These are phyloP conservation scores for Pipistrellus nathusii DNA, from an alignment of 2,797 vertebrate species.

Conservation along the genomic window DNA sequence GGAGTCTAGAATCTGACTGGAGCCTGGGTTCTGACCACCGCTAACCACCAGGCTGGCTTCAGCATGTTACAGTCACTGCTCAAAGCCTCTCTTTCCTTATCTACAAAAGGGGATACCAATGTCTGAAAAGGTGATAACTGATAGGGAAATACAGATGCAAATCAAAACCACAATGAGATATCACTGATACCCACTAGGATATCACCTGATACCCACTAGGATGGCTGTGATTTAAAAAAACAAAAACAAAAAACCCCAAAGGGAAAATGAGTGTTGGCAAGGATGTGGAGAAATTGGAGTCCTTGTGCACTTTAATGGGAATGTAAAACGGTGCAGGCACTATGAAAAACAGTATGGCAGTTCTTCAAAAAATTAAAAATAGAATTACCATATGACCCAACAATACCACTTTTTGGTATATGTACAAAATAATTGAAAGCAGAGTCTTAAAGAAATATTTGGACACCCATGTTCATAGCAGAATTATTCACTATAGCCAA, in stretches of 20 bases:
- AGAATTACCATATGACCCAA: not conserved
- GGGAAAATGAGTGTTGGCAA: not conserved
- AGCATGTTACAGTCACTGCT: not conserved
- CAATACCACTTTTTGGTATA: not conserved
- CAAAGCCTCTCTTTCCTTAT: not conserved
- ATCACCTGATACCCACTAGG: not conserved
- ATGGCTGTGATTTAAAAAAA: not conserved
- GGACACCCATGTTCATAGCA: not conserved
- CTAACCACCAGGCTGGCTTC: not conserved
- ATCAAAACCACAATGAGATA: not conserved
- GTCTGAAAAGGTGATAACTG: not conserved
- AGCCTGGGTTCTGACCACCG: not conserved
- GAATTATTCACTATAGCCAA: not conserved
- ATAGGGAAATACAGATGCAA: not conserved
- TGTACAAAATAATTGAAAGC: not conserved
- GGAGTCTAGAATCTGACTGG: not conserved
- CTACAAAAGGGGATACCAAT: not conserved
- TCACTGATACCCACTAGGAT: not conserved
- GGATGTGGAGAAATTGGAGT: not conserved
- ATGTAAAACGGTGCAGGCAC: not conserved
- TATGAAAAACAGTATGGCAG: not conserved
- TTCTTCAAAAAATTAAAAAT: slow-evolving; percentile 40
- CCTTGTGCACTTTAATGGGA: not conserved
- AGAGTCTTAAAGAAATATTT: not conserved
- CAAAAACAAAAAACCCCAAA: not conserved